phyloP scores from a whole-genome alignment of 2,888 invertebrate genomes.

The Drepana falcataria region DNA sequence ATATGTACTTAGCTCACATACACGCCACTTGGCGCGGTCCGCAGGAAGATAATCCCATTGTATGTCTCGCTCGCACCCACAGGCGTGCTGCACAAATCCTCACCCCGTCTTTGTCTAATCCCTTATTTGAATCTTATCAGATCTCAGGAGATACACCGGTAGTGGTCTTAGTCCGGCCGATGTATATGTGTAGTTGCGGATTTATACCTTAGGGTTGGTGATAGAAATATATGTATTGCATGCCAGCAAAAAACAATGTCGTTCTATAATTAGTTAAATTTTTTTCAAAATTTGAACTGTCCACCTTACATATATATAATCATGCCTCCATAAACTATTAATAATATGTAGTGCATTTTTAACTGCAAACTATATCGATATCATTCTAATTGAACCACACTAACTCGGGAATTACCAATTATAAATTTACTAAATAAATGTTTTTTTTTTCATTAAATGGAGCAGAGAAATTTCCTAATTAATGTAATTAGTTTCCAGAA shows the following conservation, averaged over 20 bases:
- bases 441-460: too few species aligned
- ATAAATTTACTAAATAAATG: too few species aligned
- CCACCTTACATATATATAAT: too few species aligned
- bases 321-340: too few species aligned
- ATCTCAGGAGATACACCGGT: conserved; percentile 75
- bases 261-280: too few species aligned
- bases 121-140: conserved; percentile 81
- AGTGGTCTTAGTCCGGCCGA: conserved; percentile 51
- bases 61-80: conserved; percentile 52
- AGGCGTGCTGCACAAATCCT: conserved; percentile 64
- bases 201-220: conserved; percentile 53
- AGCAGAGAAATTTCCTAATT: too few species aligned
- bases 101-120: conserved; percentile 69
- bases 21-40: conserved; percentile 60
- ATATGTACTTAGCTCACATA: conserved; percentile 32
- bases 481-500: too few species aligned
- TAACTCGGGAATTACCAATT: too few species aligned
- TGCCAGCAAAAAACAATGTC: neutral
- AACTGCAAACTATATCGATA: too few species aligned
- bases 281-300: too few species aligned
- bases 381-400: too few species aligned
- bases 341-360: too few species aligned
- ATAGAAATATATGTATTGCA: conserved; percentile 5
- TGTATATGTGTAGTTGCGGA: conserved; percentile 58
- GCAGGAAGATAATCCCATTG: conserved; percentile 70